phyloP scores from a whole-genome alignment of 2,888 invertebrate genomes.

The Antheraea yamamai region DNA sequence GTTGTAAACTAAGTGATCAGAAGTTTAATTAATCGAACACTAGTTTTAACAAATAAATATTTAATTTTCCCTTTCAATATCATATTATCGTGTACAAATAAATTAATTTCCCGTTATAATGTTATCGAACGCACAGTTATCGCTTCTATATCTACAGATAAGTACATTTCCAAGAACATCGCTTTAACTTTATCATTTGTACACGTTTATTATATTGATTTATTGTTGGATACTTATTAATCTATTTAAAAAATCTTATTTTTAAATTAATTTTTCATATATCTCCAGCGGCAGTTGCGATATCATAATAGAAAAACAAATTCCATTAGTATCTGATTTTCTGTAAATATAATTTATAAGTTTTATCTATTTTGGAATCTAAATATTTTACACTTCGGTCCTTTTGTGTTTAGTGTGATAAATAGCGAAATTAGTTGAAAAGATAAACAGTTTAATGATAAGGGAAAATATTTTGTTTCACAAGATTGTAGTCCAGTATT shows the following conservation, averaged over 20 bases:
- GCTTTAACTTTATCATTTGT: slow-evolving; percentile 20
- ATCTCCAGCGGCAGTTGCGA: background rate
- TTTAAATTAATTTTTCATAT: background rate
- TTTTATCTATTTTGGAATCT: background rate
- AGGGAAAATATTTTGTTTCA: background rate
- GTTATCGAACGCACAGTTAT: slow-evolving; percentile 28
- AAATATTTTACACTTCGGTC: background rate
- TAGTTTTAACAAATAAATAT: background rate
- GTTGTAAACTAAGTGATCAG: background rate
- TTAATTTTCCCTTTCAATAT: background rate
- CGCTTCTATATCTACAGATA: slow-evolving; percentile 25
- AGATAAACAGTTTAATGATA: background rate
- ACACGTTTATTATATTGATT: slow-evolving; percentile 5
- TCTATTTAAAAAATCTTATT: background rate
- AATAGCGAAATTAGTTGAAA: background rate
- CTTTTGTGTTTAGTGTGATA: background rate
- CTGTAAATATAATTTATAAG: background rate
- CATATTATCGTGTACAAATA: slow-evolving; percentile 4
- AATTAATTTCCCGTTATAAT: slow-evolving; percentile 1
- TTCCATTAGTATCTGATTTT: background rate
- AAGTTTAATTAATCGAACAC: background rate
- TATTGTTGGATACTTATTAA: background rate
- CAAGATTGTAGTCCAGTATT: background rate
- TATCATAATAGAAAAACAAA: slow-evolving; percentile 7
- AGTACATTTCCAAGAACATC: slow-evolving; percentile 29